Base-by-base conservation (phyloP, 2,888 invertebrate genomes). In the Limenitis camilla region DNA sequence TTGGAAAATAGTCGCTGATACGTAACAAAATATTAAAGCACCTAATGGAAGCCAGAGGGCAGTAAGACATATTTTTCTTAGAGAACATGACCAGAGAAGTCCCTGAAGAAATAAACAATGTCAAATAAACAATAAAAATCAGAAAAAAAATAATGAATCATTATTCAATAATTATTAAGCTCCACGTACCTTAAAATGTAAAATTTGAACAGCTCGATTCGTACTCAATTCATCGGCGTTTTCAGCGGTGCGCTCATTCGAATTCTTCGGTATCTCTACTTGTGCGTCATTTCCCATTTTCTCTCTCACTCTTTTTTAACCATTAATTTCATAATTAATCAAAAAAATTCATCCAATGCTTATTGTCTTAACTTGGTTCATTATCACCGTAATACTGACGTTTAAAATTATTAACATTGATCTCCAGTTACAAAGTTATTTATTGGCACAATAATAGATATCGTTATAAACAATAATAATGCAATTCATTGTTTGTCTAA, bases 1-100 rank as follows among this genome's bases (percentile, higher is more conserved):
- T 86, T 96, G 96, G 86, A 96, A 97, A 76, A 96, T 91, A 76
- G 94, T 93, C 59, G 96, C 96, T 63, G 95, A 94, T 75, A 94
- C 88, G 81, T 97, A 95, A 88, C 97, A 97, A 78, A 94, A 90
- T 72, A 96, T 88, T 73, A 97, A 90, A 69, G 96, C 93, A 74
- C 93, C 88, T 72, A 96, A 89, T 61, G 97, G 97, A 84, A 96
- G 91, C 72, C 93, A 92, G 55, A 96, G 93, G 52, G 96, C 94
- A 62, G 93, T 88, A 65, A 95, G 83, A 78, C 96, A 96, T 69
- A 96, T 90, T 73, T 92, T 91, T 77, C 92, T 92, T 77, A 96
- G 92, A 73, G 93, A 93, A 79, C 91, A 90, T 78, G 91, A 89
- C 85, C 94, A 92, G 64, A 94, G 86, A 66, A 91, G 79, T 65